phyloP scores from a whole-genome alignment of 2,797 vertebrate species.

The Poeciliopsis turneri region DNA sequence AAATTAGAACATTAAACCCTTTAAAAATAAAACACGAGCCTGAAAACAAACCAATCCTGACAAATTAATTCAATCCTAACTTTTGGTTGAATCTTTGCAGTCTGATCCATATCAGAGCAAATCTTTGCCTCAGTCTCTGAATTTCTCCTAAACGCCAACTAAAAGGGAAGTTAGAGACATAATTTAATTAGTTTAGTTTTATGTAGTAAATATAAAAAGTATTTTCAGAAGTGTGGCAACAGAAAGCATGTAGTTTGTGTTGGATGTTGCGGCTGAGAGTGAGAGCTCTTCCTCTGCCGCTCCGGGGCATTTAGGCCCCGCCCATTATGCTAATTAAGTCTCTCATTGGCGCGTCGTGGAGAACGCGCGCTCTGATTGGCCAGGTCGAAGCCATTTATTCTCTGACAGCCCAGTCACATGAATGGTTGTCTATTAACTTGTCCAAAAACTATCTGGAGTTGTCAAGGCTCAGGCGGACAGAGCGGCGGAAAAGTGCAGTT shows the following conservation, averaged over 20 bases:
- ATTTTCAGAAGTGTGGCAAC: constrained; percentile 84
- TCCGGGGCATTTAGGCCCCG: constrained; percentile 78
- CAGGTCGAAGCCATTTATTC: constrained; percentile 96
- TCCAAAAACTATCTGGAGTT: constrained; percentile 99
- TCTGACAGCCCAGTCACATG: constrained; percentile 98
- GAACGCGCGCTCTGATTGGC: constrained; percentile 91
- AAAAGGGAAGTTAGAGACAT: background rate
- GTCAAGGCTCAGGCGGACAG: constrained; percentile 92
- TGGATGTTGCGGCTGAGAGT: constrained; percentile 78
- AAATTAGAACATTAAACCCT: constrained; percentile 55
- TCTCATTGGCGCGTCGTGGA: constrained; percentile 86
- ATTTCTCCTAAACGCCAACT: background rate
- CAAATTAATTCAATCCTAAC: background rate
- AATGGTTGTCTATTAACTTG: constrained; percentile 99
- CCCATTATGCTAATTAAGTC: constrained; percentile 94
- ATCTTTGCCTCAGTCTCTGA: background rate
- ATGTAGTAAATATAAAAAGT: constrained; percentile 29
- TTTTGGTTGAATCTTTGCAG: background rate
- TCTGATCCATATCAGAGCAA: background rate
- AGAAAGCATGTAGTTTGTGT: constrained; percentile 84
- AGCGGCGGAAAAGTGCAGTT: constrained; percentile 85
- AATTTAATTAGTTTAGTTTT: background rate
- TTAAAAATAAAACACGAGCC: constrained; percentile 39
- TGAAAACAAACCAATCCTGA: background rate
- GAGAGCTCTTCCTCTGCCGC: constrained; percentile 28